phyloP scores from a whole-genome alignment of 2,113 vertebrate genomes.

The Crotalus viridis region DNA sequence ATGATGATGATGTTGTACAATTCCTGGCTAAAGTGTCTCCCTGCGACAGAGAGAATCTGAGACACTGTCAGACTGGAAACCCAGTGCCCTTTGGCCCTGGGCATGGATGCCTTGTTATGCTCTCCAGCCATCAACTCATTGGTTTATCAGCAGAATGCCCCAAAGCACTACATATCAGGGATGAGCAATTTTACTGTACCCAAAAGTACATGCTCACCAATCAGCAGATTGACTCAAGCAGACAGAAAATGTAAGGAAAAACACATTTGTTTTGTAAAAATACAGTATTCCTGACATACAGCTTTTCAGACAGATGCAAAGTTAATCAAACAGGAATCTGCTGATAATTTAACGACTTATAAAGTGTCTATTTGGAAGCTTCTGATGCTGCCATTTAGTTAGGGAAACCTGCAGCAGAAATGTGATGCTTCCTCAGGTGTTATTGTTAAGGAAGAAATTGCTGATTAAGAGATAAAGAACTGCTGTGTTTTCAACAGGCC shows the following conservation, averaged over 20 bases:
- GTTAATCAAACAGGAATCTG: background rate
- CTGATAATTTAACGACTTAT: background rate
- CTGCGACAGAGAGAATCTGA: background rate
- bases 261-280: background rate
- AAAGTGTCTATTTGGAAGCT: background rate
- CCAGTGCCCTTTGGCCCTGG: background rate
- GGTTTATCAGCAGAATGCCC: background rate
- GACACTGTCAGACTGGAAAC: background rate
- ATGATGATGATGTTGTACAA: background rate
- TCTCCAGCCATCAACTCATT: background rate
- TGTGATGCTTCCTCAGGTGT: background rate
- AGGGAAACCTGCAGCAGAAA: background rate
- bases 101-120: background rate
- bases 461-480: constrained; percentile 5
- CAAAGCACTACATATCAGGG: background rate
- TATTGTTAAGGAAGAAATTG: constrained; percentile 5
- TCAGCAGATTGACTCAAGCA: background rate
- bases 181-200: background rate
- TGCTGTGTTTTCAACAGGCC: background rate
- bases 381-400: background rate
- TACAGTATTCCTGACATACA: constrained; percentile 13
- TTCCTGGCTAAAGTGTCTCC: background rate
- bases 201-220: background rate
- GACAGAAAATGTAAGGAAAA: background rate
- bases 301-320: background rate